Base-by-base conservation (phyloP, 1,140 invertebrate genomes). In the Trypoxylus dichotomus region DNA sequence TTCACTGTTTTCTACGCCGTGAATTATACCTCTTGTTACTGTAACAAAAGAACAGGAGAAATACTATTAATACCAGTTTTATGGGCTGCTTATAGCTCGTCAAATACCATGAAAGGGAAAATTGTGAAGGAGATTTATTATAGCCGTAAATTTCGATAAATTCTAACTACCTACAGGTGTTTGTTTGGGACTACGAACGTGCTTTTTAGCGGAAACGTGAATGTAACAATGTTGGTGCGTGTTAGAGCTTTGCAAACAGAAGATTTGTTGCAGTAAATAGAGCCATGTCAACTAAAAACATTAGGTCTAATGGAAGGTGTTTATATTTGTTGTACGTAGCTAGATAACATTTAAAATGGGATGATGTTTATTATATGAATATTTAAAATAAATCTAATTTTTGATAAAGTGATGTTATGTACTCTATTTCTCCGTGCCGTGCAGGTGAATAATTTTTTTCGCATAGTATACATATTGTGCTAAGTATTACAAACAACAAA, bases 21-120 rank as follows among this genome's bases (percentile, higher is more conserved):
- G 89, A 80, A 94, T 92, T 11, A 90, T 90, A 0, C 92, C 93
- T 79, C 91, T 87, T 0, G 91, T 90, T 8, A 94, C 91, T 91
- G 87, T 11, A 85, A 87, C 76, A 81, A 81, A 83, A 82, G 41
- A 27, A 47, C 15, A 54, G 21, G 21, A 74, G 72, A 74, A 74
- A 42, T 74, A 13, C 29, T 74, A 74, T 74, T 75, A 75, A 47
- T 75, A n/a, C 21, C 7, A 68, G 60, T 68, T 68, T 68, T 68
- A 68, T 24, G 60, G 60, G 24, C 60, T 25, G 60, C 21, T 68
- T 68, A 29, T 29, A 24, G 60, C 21, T 68, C 60, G 60, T 68
- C 60, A 68, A 68, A 68, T 68, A 68, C 60, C 60, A 68, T 15
- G 21, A 68, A 29, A 29, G 19, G 60, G 24, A 27, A 24, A 68